These are phyloP conservation scores for Crocodylus rhombifer DNA, from an alignment of 2,797 vertebrate species.

Conservation along the genomic window DNA sequence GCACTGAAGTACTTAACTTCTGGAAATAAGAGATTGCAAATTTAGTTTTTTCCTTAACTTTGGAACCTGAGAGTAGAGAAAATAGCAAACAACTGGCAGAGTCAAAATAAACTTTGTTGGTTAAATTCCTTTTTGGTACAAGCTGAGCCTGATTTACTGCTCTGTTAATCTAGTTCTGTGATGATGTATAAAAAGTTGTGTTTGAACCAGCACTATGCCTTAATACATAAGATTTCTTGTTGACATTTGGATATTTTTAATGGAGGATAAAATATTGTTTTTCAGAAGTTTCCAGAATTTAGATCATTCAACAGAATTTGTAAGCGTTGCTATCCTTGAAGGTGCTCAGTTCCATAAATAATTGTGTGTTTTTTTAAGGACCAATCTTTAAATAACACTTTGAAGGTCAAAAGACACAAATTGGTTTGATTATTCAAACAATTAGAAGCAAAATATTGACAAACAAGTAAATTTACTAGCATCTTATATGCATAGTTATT, in stretches of 20 bases:
- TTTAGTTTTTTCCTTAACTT: not conserved
- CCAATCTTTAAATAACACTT: not conserved
- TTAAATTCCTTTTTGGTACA: not conserved
- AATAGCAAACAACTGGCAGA: not conserved
- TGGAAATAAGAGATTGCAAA: not conserved
- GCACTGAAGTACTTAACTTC: not conserved
- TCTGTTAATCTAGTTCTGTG: not conserved
- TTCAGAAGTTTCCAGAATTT: not conserved
- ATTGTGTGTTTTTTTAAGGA: not conserved
- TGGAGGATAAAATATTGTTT: constrained; percentile 12
- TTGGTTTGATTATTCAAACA: not conserved
- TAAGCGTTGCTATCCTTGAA: not conserved
- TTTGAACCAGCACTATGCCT: not conserved
- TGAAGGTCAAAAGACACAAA: constrained; percentile 9
- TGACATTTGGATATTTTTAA: constrained; percentile 22
- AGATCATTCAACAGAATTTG: constrained; percentile 22
- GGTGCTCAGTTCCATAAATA: not conserved
- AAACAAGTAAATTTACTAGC: not conserved
- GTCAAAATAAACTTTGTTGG: not conserved
- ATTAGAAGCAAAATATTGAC: not conserved
- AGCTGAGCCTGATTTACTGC: not conserved
- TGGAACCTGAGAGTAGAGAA: not conserved
- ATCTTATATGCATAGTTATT: fast-evolving
- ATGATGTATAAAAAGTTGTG: not conserved
- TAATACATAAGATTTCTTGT: not conserved